Evolutionary conservation across 1,140 invertebrate species (phyloP).

Genomic region (Diabrotica virgifera): DNA sequence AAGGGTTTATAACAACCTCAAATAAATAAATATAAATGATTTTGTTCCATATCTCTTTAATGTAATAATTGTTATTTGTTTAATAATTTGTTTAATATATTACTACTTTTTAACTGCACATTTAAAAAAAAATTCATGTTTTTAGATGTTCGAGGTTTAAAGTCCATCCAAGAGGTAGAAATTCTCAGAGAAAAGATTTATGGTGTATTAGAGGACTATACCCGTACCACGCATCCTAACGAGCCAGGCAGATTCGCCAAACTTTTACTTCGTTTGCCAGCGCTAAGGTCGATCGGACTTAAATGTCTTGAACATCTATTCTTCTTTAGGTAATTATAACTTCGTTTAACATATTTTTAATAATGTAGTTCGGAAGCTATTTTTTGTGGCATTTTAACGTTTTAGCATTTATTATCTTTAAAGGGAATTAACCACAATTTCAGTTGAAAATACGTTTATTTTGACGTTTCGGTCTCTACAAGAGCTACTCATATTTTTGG

Average conservation of each 20-base stretch:
- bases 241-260: slow-evolving; percentile 95
- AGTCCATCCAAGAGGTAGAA: slow-evolving; percentile 79
- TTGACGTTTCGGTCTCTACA: slow-evolving; percentile 40
- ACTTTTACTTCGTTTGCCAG: slow-evolving; percentile 86
- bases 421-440: no score
- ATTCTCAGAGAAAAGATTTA: slow-evolving; percentile 89
- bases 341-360: neutral
- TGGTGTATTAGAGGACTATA: slow-evolving; percentile 92
- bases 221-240: slow-evolving; percentile 77
- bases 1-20: no score
- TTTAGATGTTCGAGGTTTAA: slow-evolving; percentile 84
- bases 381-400: no score
- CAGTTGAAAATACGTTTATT: no score
- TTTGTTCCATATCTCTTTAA: no score
- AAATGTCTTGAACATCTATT: slow-evolving; percentile 96
- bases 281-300: slow-evolving; percentile 90
- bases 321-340: slow-evolving; percentile 69
- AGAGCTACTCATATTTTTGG: no score
- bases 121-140: slow-evolving; percentile 26
- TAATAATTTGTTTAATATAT: no score
- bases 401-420: no score
- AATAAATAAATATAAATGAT: no score
- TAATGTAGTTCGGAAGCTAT: slow-evolving; percentile 69
- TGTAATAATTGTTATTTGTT: no score
- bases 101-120: neutral